A percentile compares a stretch with the other conserved stretches of the same genome.
These are phyloP conservation scores for Sinocyclocheilus anophthalmus DNA, from an alignment of 2,113 vertebrate genomes.

Conservation along the genomic window DNA sequence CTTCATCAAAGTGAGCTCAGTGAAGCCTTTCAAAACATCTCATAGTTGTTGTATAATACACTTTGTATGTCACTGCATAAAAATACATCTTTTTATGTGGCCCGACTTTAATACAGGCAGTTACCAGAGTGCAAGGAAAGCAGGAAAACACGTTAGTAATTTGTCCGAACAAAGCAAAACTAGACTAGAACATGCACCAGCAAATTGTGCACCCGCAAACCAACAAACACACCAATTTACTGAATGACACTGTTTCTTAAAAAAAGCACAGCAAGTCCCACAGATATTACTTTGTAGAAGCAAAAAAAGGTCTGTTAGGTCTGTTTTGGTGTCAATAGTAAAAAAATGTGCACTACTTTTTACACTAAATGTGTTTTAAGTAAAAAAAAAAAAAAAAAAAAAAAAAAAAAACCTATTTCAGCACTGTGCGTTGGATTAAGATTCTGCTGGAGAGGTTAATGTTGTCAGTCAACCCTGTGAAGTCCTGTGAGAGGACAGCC, in stretches of 20 bases:
- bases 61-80: neutral
- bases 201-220: constrained; percentile 1
- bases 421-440: constrained; percentile 39
- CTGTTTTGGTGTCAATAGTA: neutral
- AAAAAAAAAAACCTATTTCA: neutral
- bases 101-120: neutral
- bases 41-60: neutral
- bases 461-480: constrained; percentile 44
- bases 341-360: neutral
- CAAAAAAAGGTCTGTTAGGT: neutral
- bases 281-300: neutral
- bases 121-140: constrained; percentile 1
- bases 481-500: constrained; percentile 34
- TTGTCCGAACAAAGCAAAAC: neutral
- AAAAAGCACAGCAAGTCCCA: neutral
- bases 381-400: neutral
- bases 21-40: constrained; percentile 1
- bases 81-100: neutral
- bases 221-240: neutral
- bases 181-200: neutral
- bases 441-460: constrained; percentile 35
- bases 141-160: neutral
- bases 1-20: neutral
- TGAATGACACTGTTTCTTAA: neutral
- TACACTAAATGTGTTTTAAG: neutral